phyloP scores from a whole-genome alignment of 2,797 vertebrate genomes.

The Danio jaintianensis region DNA sequence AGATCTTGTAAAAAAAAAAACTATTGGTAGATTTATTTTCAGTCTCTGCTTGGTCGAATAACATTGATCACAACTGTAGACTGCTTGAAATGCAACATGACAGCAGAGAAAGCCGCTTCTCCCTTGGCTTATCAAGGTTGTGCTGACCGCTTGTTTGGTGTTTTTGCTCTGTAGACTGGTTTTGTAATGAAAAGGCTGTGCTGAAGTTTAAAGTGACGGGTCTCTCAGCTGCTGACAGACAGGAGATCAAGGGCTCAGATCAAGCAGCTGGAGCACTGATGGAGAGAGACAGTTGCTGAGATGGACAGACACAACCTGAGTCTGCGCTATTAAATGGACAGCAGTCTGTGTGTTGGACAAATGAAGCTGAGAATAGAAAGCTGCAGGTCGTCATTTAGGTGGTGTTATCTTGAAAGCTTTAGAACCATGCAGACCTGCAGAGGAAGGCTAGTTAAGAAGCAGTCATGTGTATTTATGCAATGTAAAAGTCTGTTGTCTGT shows the following conservation, averaged over 20 bases:
- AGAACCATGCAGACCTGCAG: neutral
- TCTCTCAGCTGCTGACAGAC: conserved; percentile 44
- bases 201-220: conserved; percentile 39
- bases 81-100: neutral
- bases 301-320: conserved; percentile 48
- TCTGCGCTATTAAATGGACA: conserved; percentile 42
- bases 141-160: conserved; percentile 8
- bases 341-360: conserved; percentile 56
- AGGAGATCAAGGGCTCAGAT: conserved; percentile 25
- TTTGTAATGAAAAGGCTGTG: conserved; percentile 20
- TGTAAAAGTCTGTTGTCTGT: neutral
- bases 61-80: neutral
- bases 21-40: too few relatives aligned
- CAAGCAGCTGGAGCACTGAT: conserved; percentile 43
- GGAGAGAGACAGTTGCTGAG: conserved; percentile 55
- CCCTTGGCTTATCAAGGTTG: conserved; percentile 8
- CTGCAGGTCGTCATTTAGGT: conserved; percentile 52
- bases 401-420: conserved; percentile 29
- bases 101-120: neutral
- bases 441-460: neutral
- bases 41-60: too few relatives aligned
- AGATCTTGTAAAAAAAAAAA: too few relatives aligned
- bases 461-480: neutral
- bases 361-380: conserved; percentile 69
- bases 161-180: conserved; percentile 22